Percentiles rank a stretch among this genome's conserved stretches.
Evolutionary conservation across 2,888 invertebrate genomes (phyloP).

Genomic region (Coleophora flavipennella): DNA sequence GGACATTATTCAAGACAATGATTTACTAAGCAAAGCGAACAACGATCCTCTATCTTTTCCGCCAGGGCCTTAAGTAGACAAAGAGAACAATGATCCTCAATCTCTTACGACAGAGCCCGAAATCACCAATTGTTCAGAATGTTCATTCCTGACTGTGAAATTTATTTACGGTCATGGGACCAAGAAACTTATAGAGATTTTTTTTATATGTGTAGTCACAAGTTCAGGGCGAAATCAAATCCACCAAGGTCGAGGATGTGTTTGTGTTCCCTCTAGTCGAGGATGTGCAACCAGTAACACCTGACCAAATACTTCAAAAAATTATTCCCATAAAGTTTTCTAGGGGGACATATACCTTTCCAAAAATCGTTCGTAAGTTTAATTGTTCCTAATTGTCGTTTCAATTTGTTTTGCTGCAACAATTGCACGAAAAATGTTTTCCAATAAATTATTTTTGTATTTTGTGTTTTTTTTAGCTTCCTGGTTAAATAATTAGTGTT

Average conservation of each 20-base stretch:
- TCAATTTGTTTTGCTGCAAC: no score
- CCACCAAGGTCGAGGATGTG: not conserved
- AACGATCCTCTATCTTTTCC: constrained; percentile 3
- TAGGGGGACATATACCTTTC: no score
- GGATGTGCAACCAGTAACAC: no score
- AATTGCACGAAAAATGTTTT: no score
- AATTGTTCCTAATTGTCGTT: no score
- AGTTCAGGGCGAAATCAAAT: not conserved
- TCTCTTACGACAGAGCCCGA: not conserved
- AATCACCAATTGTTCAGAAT: not conserved
- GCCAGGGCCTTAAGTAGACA: not conserved
- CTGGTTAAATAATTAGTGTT: no score
- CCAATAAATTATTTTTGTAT: no score
- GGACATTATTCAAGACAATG: no score
- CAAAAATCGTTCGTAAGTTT: no score
- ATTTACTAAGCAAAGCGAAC: constrained; percentile 1
- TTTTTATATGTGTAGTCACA: not conserved
- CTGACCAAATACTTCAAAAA: no score
- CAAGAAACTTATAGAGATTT: not conserved
- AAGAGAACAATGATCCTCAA: not conserved
- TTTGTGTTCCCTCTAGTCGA: not conserved
- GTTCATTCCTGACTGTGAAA: not conserved
- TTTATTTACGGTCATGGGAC: not conserved
- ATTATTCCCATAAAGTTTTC: no score
- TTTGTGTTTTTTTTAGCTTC: no score